A percentile compares a stretch with the other conserved stretches of the same genome.
Conservation (phyloP, 1,140 invertebrate genomes). For the Neoseiulus cucumeris region DNA sequence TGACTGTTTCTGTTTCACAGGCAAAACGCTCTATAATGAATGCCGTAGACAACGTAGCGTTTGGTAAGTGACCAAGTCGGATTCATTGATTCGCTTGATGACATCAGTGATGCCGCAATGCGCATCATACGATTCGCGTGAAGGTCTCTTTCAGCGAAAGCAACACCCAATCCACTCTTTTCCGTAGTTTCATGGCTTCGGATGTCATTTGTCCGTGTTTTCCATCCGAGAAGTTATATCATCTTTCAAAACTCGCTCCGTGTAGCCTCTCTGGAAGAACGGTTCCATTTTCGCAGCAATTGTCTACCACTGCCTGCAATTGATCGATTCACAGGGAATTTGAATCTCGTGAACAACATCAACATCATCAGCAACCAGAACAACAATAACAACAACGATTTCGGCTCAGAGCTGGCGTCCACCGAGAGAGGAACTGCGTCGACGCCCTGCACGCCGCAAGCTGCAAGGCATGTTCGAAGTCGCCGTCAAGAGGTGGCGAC, state of each 20-base stretch:
- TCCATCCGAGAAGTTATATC: too few relatives aligned
- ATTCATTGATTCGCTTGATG: too few relatives aligned
- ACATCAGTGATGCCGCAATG: too few relatives aligned
- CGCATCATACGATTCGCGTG: too few relatives aligned
- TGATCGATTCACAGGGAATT: background rate
- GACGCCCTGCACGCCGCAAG: slow-evolving; percentile 3
- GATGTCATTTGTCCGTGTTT: too few relatives aligned
- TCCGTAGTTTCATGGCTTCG: too few relatives aligned
- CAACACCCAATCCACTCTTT: too few relatives aligned
- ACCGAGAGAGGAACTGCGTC: background rate
- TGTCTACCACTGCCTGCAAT: too few relatives aligned
- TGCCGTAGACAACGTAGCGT: background rate
- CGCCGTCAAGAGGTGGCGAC: background rate
- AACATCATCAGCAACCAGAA: background rate
- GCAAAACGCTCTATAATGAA: slow-evolving; percentile 7
- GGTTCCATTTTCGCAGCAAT: too few relatives aligned
- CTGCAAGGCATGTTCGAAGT: background rate
- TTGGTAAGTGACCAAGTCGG: background rate
- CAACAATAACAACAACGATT: background rate
- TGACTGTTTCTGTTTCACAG: background rate
- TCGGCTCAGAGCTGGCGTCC: slow-evolving; percentile 4
- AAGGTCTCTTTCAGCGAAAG: too few relatives aligned
- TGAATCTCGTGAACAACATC: background rate
- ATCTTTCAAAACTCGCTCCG: too few relatives aligned
- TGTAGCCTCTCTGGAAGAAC: too few relatives aligned